Evolutionary conservation across 2,888 invertebrate species (phyloP).

Genomic region (Tetragnatha montana): DNA sequence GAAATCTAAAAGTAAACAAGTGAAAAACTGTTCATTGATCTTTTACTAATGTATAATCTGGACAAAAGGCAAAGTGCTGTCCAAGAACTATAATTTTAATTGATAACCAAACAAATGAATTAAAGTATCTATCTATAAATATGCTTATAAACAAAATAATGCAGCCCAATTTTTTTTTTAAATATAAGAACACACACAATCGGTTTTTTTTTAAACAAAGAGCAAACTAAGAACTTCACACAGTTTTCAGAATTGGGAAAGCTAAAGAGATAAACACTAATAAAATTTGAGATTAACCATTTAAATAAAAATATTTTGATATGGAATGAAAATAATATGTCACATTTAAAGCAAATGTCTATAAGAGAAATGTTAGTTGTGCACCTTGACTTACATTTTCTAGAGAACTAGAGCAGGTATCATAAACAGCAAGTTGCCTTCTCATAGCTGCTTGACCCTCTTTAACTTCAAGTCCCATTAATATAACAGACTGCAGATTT

Average conservation of each 20-base stretch:
- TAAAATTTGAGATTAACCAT: not conserved
- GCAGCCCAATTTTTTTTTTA: no score
- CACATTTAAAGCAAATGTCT: not conserved
- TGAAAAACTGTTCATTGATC: no score
- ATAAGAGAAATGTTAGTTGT: not conserved
- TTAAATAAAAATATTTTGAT: not conserved
- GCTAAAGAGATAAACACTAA: no score
- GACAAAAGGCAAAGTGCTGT: no score
- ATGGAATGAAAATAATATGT: not conserved
- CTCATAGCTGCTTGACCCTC: conserved; percentile 30
- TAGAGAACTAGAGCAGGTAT: conserved; percentile 36
- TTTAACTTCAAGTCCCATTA: conserved; percentile 34
- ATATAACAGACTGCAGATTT: conserved; percentile 33
- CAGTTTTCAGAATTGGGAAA: no score
- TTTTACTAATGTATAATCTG: no score
- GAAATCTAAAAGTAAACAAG: conserved; percentile 72
- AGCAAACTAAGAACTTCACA: no score
- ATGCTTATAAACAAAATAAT: no score
- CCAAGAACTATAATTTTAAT: no score
- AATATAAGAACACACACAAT: no score
- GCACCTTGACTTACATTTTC: conserved; percentile 30
- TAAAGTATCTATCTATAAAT: no score
- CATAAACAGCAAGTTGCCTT: conserved; percentile 51
- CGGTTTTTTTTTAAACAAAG: no score
- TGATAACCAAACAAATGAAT: not conserved